phyloP scores from a whole-genome alignment of 1,140 invertebrate species.

The Drosophila erecta region DNA sequence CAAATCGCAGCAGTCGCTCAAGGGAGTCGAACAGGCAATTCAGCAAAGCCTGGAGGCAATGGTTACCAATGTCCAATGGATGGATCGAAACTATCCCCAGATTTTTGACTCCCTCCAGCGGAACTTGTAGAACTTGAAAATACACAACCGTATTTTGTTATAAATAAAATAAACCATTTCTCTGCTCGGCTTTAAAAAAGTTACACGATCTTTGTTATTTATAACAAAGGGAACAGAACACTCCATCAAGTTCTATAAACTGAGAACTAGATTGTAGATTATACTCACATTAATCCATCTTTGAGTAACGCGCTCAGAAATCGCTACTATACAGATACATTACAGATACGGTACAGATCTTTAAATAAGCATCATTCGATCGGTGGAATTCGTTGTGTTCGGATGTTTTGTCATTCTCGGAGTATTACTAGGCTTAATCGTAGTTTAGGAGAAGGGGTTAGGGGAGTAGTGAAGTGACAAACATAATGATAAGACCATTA shows the following conservation, averaged over 20 bases:
- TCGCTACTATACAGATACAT: not conserved
- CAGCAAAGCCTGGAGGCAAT: constrained; percentile 85
- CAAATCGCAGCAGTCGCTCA: constrained; percentile 75
- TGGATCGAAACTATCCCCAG: constrained; percentile 57
- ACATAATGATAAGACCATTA: not conserved
- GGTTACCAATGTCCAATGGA: constrained; percentile 85
- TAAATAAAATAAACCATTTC: too few relatives aligned
- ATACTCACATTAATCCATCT: not conserved
- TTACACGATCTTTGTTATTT: too few relatives aligned
- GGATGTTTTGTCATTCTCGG: constrained; percentile 54
- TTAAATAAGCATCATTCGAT: constrained; percentile 2
- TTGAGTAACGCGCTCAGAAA: constrained; percentile 5
- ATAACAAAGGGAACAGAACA: too few relatives aligned
- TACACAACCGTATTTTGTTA: too few relatives aligned
- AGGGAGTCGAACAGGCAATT: constrained; percentile 84
- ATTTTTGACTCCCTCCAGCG: too few relatives aligned
- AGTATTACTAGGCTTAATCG: not conserved
- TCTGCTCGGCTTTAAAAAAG: too few relatives aligned
- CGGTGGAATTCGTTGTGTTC: not conserved
- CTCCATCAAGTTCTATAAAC: too few relatives aligned
- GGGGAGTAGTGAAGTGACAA: not conserved
- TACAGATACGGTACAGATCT: not conserved
- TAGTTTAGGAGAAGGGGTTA: too few relatives aligned
- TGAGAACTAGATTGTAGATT: too few relatives aligned
- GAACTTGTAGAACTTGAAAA: too few relatives aligned